phyloP scores from a whole-genome alignment of 2,113 vertebrate species.

The Pseudonaja textilis region DNA sequence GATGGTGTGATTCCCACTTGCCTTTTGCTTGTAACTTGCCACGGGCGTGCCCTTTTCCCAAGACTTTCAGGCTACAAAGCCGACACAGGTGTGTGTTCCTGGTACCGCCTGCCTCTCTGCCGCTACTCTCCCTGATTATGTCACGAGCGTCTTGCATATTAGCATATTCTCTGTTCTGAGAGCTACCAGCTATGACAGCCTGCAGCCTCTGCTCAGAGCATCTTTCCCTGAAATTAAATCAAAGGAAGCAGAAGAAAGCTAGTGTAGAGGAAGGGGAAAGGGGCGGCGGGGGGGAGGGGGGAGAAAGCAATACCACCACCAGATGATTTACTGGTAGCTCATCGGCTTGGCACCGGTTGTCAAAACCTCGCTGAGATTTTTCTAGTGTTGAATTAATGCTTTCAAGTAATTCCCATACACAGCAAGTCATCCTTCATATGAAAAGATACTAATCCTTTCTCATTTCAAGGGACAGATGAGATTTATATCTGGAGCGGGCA shows the following conservation, averaged over 20 bases:
- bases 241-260: neutral
- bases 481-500: neutral
- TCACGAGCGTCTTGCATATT: neutral
- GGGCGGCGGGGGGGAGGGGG: no score
- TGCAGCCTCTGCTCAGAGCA: neutral
- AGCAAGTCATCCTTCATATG: conserved; percentile 23
- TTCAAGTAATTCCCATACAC: neutral
- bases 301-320: neutral
- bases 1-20: neutral
- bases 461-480: conserved; percentile 31
- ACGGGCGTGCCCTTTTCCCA: no score
- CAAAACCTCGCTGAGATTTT: conserved; percentile 16
- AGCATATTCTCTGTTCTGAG: neutral
- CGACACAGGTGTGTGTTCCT: neutral
- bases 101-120: neutral
- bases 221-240: neutral
- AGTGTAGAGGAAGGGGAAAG: no score
- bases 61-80: neutral
- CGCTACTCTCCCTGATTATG: neutral
- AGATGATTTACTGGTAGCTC: neutral
- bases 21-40: neutral
- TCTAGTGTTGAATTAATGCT: conserved; percentile 16
- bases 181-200: neutral
- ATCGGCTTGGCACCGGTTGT: neutral
- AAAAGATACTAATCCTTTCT: conserved; percentile 34